phyloP scores from a whole-genome alignment of 2,888 invertebrate species.

The Cryptophagus acutangulus region DNA sequence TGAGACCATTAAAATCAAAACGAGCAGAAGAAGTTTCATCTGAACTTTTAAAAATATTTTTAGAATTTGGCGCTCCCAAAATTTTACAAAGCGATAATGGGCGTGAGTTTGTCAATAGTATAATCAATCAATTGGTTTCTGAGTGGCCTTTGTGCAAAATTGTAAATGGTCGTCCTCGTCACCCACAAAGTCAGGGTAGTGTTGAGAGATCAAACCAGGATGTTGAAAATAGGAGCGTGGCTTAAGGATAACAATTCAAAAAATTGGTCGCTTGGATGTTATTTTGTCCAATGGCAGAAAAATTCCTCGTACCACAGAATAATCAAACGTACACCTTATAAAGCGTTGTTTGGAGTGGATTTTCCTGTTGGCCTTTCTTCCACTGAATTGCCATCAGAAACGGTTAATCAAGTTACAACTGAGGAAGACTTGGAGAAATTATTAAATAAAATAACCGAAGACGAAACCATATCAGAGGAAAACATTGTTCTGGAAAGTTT shows the following conservation, averaged over 20 bases:
- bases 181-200: slow-evolving; percentile 28
- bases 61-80: slow-evolving; percentile 20
- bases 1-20: slow-evolving; percentile 33
- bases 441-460: too few species aligned
- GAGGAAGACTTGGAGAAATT: too few species aligned
- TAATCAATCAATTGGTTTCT: slow-evolving; percentile 25
- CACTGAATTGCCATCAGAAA: slow-evolving; percentile 6
- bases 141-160: slow-evolving; percentile 29
- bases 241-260: slow-evolving; percentile 30
- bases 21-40: slow-evolving; percentile 20
- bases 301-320: slow-evolving; percentile 22
- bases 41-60: slow-evolving; percentile 21
- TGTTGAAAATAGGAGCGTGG: slow-evolving; percentile 34
- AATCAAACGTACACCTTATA: slow-evolving; percentile 22
- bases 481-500: too few species aligned
- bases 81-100: slow-evolving; percentile 27
- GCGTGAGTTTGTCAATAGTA: slow-evolving; percentile 27
- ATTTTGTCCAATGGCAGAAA: slow-evolving; percentile 21
- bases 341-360: slow-evolving; percentile 27
- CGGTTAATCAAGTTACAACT: slow-evolving; percentile 1
- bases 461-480: too few species aligned
- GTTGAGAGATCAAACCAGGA: slow-evolving; percentile 31
- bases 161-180: slow-evolving; percentile 27
- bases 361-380: slow-evolving; percentile 11
- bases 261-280: slow-evolving; percentile 29